Evolutionary conservation across 53 echinoderm and acorn worm genomes (phyloP).

Genomic region (Henricia sp.): DNA sequence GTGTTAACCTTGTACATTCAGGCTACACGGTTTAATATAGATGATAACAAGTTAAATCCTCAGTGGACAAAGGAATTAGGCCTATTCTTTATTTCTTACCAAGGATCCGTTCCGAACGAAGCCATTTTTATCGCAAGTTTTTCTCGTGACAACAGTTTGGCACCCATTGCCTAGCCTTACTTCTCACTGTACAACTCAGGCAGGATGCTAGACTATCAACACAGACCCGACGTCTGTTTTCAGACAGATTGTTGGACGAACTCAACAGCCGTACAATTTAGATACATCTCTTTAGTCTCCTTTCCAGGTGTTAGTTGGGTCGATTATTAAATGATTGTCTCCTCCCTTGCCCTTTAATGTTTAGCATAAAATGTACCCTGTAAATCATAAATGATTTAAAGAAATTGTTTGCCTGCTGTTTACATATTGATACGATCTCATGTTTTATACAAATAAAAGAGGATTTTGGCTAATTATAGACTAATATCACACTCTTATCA

Average conservation of each 20-base stretch:
- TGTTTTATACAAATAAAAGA: too few species aligned
- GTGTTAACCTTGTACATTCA: too few species aligned
- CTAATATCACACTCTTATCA: too few species aligned
- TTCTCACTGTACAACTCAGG: not conserved
- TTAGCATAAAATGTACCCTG: too few species aligned
- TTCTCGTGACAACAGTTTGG: constrained; percentile 24
- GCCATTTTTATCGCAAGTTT: constrained; percentile 50
- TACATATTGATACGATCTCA: too few species aligned
- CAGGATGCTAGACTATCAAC: constrained; percentile 17
- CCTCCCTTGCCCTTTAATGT: too few species aligned
- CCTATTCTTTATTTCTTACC: constrained; percentile 59
- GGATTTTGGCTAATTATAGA: too few species aligned
- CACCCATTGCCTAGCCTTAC: not conserved
- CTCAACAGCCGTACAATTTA: not conserved
- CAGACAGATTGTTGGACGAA: constrained; percentile 5
- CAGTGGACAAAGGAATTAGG: not conserved
- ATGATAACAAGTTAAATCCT: not conserved
- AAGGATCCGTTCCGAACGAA: constrained; percentile 61
- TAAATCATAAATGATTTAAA: too few species aligned
- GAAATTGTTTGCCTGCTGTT: too few species aligned
- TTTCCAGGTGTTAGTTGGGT: too few species aligned
- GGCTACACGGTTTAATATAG: not conserved
- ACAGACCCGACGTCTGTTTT: constrained; percentile 34
- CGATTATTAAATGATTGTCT: too few species aligned
- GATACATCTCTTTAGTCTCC: too few species aligned